phyloP scores from a whole-genome alignment of 2,888 invertebrate genomes.

The Cosmorhoe ocellata region DNA sequence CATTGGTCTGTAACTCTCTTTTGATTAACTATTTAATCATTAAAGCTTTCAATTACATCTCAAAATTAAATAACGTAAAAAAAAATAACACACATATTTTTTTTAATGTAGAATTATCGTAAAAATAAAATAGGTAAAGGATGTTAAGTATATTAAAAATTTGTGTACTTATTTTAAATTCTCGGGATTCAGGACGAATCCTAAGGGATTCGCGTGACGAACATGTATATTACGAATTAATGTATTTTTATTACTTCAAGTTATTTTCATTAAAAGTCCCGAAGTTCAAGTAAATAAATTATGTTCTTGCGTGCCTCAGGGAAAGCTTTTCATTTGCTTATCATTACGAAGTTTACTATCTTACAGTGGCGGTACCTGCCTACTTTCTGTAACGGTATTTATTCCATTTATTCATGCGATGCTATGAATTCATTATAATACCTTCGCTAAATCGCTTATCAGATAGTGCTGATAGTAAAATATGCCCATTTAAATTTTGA shows the following conservation, averaged over 20 bases:
- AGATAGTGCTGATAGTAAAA: no score
- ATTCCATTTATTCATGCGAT: conserved; percentile 30
- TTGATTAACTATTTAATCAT: no score
- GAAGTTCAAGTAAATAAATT: conserved; percentile 70
- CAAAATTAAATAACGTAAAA: neutral
- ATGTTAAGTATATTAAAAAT: no score
- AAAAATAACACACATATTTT: no score
- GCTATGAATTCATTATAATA: conserved; percentile 12
- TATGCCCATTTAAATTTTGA: no score
- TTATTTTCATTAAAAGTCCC: conserved; percentile 71
- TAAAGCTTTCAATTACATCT: no score
- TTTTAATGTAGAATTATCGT: no score
- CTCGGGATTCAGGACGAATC: neutral
- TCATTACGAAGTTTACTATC: conserved; percentile 43
- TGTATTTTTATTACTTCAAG: conserved; percentile 65
- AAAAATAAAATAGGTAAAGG: no score
- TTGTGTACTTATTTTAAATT: no score
- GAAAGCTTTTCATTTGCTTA: conserved; percentile 45
- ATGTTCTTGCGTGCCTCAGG: conserved; percentile 60
- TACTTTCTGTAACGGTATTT: conserved; percentile 14
- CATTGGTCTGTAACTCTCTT: neutral
- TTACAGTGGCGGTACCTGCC: conserved; percentile 33
- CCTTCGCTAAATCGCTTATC: no score
- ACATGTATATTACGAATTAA: conserved; percentile 64
- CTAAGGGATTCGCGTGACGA: conserved; percentile 59